Evolutionary conservation across 92 coral and sea anemone species (phyloP).

Genomic region (Nematostella vectensis): DNA sequence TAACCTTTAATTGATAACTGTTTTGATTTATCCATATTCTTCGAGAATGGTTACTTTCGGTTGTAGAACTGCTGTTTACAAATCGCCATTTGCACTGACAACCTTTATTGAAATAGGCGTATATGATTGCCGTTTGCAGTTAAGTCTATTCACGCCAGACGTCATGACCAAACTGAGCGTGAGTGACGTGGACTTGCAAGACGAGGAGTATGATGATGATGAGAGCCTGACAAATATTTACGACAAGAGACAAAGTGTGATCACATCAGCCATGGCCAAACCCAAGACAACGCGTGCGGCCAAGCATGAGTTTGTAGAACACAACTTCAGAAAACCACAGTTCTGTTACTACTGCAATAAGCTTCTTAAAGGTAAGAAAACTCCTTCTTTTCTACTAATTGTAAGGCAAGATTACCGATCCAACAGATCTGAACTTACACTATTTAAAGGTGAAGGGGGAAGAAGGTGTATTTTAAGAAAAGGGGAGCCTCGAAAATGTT

Average conservation of each 20-base stretch:
- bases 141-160: slow-evolving; percentile 74
- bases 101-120: too few relatives aligned
- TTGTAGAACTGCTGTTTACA: too few relatives aligned
- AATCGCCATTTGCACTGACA: too few relatives aligned
- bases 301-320: slow-evolving; percentile 81
- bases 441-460: too few relatives aligned
- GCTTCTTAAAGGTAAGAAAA: slow-evolving; percentile 78
- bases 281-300: slow-evolving; percentile 42
- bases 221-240: slow-evolving; percentile 42
- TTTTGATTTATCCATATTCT: too few relatives aligned
- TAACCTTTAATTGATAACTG: too few relatives aligned
- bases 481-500: too few relatives aligned
- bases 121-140: slow-evolving; percentile 30
- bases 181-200: slow-evolving; percentile 62
- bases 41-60: too few relatives aligned
- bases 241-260: slow-evolving; percentile 72
- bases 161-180: slow-evolving; percentile 63
- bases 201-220: slow-evolving; percentile 62
- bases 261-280: slow-evolving; percentile 46
- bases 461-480: too few relatives aligned
- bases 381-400: too few relatives aligned
- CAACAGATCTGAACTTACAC: too few relatives aligned
- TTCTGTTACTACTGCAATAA: slow-evolving; percentile 84
- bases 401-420: neutral
- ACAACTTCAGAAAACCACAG: slow-evolving; percentile 69